These are phyloP conservation scores for human DNA, from an alignment of 2,113 vertebrate genomes.

Conservation along the genomic window GRCh38 chr20:6722001-6722500, in stretches of 20 bases:
- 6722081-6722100: background rate
- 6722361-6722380: background rate
- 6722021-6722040: background rate
- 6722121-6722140: background rate
- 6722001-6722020: background rate
- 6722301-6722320: background rate
- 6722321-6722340: background rate
- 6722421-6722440: background rate
- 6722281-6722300: background rate
- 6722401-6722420: conserved; percentile 17
- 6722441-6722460: conserved; percentile 31
- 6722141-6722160: background rate
- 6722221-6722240: background rate
- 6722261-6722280: background rate
- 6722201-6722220: background rate
- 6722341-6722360: background rate
- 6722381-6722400: background rate
- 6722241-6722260: background rate
- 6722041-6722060: background rate
- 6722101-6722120: background rate
- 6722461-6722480: conserved; percentile 43
- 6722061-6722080: background rate
- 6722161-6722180: background rate
- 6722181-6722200: background rate
- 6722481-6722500: conserved; percentile 19